These are phyloP conservation scores for Platysteira castanea DNA, from an alignment of 2,113 vertebrate genomes.

Conservation along the genomic window DNA sequence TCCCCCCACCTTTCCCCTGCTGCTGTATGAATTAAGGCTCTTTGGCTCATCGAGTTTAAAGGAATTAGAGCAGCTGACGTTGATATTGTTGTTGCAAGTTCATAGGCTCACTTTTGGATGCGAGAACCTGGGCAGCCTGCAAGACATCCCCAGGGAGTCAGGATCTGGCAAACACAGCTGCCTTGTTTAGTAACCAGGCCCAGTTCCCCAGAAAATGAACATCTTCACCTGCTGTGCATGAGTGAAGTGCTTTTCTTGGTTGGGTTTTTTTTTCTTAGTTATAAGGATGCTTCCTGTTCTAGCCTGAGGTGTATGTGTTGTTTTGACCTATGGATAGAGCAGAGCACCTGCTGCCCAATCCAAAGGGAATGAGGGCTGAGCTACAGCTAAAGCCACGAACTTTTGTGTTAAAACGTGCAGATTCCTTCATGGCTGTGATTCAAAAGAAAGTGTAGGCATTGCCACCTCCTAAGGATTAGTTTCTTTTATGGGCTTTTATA, in stretches of 20 bases:
- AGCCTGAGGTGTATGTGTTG: neutral
- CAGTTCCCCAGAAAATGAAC: neutral
- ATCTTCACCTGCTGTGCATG: neutral
- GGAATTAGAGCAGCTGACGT: conserved; percentile 23
- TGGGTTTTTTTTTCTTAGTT: neutral
- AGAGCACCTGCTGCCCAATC: neutral
- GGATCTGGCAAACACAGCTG: neutral
- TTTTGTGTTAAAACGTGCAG: neutral
- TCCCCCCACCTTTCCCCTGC: neutral
- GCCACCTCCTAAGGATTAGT: neutral
- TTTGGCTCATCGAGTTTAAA: conserved; percentile 5
- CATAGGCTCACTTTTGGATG: neutral
- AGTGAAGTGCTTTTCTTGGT: neutral
- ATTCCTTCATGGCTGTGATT: neutral
- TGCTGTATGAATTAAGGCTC: conserved; percentile 44
- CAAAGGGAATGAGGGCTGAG: neutral
- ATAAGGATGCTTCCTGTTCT: neutral
- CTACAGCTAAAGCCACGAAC: neutral
- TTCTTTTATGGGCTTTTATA: neutral
- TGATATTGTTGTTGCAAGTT: neutral
- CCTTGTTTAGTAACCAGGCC: neutral
- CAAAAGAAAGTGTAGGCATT: neutral
- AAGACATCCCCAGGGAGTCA: neutral
- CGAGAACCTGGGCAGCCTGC: neutral
- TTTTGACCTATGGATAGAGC: neutral